These are phyloP conservation scores for Coryphaenoides rupestris DNA, from an alignment of 2,113 vertebrate genomes.

Conservation along the genomic window DNA sequence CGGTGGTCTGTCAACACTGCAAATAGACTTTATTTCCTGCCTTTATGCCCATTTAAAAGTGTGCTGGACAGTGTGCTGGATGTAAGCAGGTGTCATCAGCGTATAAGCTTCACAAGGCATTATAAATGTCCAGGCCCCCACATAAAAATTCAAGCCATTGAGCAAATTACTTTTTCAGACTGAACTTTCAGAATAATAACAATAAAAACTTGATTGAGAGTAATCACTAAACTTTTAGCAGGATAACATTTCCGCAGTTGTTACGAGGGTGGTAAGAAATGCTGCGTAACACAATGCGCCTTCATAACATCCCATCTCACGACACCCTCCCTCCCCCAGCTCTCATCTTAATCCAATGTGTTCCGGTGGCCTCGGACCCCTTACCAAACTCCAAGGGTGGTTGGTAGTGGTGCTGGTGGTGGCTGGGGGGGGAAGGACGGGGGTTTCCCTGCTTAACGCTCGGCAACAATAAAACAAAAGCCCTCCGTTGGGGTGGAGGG, in stretches of 20 bases:
- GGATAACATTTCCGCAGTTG: slow-evolving; percentile 22
- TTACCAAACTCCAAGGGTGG: slow-evolving; percentile 4
- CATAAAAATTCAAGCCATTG: too few relatives aligned
- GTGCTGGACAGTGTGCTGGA: slow-evolving; percentile 15
- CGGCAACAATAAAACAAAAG: slow-evolving; percentile 63
- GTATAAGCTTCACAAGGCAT: too few relatives aligned
- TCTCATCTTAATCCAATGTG: slow-evolving; percentile 37
- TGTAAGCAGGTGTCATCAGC: too few relatives aligned
- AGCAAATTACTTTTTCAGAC: too few relatives aligned
- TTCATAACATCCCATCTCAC: slow-evolving; percentile 41
- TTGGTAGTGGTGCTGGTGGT: too few relatives aligned
- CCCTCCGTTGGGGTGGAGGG: slow-evolving; percentile 28
- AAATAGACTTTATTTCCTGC: slow-evolving; percentile 64
- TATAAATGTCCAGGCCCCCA: too few relatives aligned
- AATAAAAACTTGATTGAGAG: neutral
- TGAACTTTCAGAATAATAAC: too few relatives aligned
- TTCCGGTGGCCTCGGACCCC: slow-evolving; percentile 33
- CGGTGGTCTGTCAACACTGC: slow-evolving; percentile 49
- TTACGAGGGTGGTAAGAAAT: slow-evolving; percentile 10
- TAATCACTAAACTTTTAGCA: slow-evolving; percentile 6
- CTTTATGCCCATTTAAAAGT: slow-evolving; percentile 23
- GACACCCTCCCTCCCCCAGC: slow-evolving; percentile 7
- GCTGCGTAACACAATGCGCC: slow-evolving; percentile 28
- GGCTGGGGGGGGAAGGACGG: neutral
- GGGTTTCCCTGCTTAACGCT: slow-evolving; percentile 45